Percentiles rank a stretch among this genome's conserved stretches.
These are phyloP conservation scores for Drosophila lacertosa DNA, from an alignment of 1,140 invertebrate genomes.

Conservation along the genomic window DNA sequence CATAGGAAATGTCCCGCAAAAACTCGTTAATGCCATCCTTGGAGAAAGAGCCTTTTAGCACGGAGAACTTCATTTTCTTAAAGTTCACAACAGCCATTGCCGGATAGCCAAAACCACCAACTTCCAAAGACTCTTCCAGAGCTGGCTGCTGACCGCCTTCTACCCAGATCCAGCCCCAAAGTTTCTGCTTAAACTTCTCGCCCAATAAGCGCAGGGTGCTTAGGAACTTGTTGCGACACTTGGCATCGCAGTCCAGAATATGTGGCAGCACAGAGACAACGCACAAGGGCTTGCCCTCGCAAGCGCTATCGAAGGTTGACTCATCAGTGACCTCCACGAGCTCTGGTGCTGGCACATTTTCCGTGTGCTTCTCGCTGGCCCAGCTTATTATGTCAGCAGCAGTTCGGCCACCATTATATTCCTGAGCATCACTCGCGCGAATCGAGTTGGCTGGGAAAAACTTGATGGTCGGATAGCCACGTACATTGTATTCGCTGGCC, in stretches of 20 bases:
- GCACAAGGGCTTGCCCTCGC: slow-evolving; percentile 95
- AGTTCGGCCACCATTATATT: slow-evolving; percentile 96
- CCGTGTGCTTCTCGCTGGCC: slow-evolving; percentile 93
- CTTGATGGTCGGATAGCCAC: slow-evolving; percentile 99
- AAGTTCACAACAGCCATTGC: slow-evolving; percentile 98
- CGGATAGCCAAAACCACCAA: slow-evolving; percentile 96
- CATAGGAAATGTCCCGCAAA: slow-evolving; percentile 96
- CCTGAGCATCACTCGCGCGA: slow-evolving; percentile 88
- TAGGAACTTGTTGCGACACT: slow-evolving; percentile 96
- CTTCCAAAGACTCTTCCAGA: slow-evolving; percentile 95
- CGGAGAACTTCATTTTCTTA: slow-evolving; percentile 98
- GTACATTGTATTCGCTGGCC: slow-evolving; percentile 90
- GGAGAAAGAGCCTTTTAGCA: slow-evolving; percentile 97
- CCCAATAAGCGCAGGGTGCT: slow-evolving; percentile 90
- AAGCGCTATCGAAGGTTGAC: slow-evolving; percentile 89
- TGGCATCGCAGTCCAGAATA: slow-evolving; percentile 98
- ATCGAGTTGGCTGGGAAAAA: slow-evolving; percentile 94
- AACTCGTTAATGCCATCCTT: slow-evolving; percentile 97
- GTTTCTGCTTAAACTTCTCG: slow-evolving; percentile 97
- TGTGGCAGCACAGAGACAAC: slow-evolving; percentile 97
- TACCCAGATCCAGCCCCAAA: slow-evolving; percentile 99
- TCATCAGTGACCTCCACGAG: slow-evolving; percentile 89
- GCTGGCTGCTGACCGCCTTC: slow-evolving; percentile 94
- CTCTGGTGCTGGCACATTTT: slow-evolving; percentile 95
- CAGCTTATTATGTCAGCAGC: slow-evolving; percentile 95